Percentiles rank a stretch among this genome's conserved stretches.
Evolutionary conservation across 2,888 invertebrate genomes (phyloP).

Genomic region (Danaus chrysippus): DNA sequence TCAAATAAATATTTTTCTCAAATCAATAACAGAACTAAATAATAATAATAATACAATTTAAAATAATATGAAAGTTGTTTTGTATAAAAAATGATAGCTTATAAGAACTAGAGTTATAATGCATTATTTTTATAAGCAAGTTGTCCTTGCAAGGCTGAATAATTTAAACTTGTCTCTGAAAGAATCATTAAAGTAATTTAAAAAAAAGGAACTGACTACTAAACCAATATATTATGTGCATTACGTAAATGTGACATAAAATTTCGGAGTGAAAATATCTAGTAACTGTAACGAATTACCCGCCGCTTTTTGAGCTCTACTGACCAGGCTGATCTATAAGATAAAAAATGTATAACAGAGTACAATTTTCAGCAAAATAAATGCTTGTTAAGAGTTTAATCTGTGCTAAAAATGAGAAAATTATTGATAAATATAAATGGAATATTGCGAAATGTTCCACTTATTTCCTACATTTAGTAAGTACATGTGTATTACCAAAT

Average conservation of each 20-base stretch:
- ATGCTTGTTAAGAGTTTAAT: too few relatives aligned
- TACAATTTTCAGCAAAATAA: too few relatives aligned
- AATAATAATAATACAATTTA: background rate
- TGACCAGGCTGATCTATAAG: background rate
- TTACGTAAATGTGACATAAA: constrained; percentile 2
- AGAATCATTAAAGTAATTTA: background rate
- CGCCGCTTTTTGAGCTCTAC: background rate
- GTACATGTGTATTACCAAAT: too few relatives aligned
- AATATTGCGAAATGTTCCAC: too few relatives aligned
- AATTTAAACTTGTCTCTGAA: background rate
- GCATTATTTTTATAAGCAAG: background rate
- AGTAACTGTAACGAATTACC: background rate
- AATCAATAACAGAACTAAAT: background rate
- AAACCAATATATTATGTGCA: background rate
- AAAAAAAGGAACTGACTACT: background rate
- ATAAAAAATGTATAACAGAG: too few relatives aligned
- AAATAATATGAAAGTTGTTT: constrained; percentile 2
- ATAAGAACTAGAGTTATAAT: background rate
- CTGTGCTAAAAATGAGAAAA: too few relatives aligned
- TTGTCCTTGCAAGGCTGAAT: background rate
- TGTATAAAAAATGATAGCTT: background rate
- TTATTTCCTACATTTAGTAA: too few relatives aligned
- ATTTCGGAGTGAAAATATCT: background rate
- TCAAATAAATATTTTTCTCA: background rate
- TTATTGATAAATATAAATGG: too few relatives aligned